Conservation (phyloP, 2,113 vertebrate species). For the Rafetus swinhoei region DNA sequence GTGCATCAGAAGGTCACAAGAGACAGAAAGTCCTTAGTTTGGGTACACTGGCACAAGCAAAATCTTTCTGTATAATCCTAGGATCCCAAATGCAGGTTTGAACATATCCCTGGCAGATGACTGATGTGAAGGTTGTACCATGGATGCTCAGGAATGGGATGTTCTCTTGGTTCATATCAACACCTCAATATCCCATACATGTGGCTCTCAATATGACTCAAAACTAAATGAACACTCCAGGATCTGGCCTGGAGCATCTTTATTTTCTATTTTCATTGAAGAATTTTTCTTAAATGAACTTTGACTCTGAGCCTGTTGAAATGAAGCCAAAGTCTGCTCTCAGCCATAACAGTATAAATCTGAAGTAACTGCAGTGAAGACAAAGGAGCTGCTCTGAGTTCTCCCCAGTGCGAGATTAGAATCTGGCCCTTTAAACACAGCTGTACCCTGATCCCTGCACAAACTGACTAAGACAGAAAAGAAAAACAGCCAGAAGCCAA, state of each 20-base stretch:
- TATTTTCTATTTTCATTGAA: not conserved
- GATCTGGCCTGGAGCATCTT: not conserved
- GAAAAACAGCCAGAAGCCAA: not conserved
- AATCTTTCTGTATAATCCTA: not conserved
- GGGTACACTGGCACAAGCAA: not conserved
- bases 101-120: not conserved
- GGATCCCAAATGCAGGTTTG: not conserved
- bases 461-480: not conserved
- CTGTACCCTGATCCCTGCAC: not conserved
- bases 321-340: not conserved
- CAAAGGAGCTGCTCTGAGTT: not conserved
- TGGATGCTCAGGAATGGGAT: not conserved
- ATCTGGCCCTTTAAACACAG: not conserved
- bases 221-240: not conserved
- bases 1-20: not conserved
- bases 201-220: not conserved
- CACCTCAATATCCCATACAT: not conserved
- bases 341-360: not conserved
- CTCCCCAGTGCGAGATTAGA: not conserved
- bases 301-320: not conserved
- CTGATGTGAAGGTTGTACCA: not conserved
- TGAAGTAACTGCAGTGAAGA: not conserved
- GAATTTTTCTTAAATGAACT: not conserved
- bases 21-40: not conserved
- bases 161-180: not conserved